phyloP scores from a whole-genome alignment of 2,113 vertebrate species.

The Camelus bactrianus region DNA sequence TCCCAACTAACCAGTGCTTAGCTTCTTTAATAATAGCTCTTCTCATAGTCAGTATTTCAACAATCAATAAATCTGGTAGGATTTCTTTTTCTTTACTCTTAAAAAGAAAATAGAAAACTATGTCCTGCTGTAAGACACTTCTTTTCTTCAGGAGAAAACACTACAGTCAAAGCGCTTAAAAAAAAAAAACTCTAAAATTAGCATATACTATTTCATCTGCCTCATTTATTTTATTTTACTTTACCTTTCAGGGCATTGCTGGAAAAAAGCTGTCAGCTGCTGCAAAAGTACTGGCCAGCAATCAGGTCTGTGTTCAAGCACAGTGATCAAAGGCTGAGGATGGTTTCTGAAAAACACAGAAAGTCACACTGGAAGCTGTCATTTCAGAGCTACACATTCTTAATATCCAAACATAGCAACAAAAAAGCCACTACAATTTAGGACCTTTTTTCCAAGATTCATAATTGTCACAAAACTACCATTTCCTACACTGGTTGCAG shows the following conservation, averaged over 20 bases:
- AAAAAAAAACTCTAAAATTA: neutral
- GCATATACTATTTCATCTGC: neutral
- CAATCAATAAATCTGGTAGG: neutral
- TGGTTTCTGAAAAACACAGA: slow-evolving; percentile 88
- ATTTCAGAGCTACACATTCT: slow-evolving; percentile 26
- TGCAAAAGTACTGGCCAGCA: slow-evolving; percentile 94
- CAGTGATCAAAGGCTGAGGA: slow-evolving; percentile 95
- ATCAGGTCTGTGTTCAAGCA: slow-evolving; percentile 94
- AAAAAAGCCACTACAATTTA: neutral
- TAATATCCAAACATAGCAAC: slow-evolving; percentile 5
- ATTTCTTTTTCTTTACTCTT: neutral
- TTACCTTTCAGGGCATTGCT: slow-evolving; percentile 92
- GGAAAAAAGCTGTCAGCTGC: slow-evolving; percentile 91
- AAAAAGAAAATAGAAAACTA: slow-evolving; percentile 31
- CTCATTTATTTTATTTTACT: slow-evolving; percentile 24
- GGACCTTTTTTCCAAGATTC: slow-evolving; percentile 3
- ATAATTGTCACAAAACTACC: neutral
- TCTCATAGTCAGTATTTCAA: slow-evolving; percentile 24
- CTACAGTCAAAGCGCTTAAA: slow-evolving; percentile 2
- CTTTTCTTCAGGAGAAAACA: slow-evolving; percentile 24
- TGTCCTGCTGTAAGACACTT: neutral
- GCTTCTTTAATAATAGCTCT: slow-evolving; percentile 35
- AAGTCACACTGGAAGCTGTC: slow-evolving; percentile 54
- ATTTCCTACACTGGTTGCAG: neutral
- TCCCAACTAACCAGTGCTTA: slow-evolving; percentile 6